Evolutionary conservation across 2,888 invertebrate genomes (phyloP).

Genomic region (Cabera pusaria): DNA sequence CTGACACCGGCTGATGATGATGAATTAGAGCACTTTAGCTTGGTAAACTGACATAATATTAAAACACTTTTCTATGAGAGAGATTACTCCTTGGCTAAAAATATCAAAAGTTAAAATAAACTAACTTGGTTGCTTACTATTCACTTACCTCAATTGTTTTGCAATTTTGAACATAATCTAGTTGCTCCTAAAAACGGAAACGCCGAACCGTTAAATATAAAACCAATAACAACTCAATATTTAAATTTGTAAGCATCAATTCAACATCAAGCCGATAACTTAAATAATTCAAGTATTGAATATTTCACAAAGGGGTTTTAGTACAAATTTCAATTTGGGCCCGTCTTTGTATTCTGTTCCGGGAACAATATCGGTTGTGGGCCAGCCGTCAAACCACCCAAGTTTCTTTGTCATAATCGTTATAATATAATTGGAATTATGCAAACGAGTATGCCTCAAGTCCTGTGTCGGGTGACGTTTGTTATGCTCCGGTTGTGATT

Average conservation of each 20-base stretch:
- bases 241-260: slow-evolving; percentile 8
- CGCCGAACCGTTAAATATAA: no score
- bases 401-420: slow-evolving; percentile 51
- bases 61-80: no score
- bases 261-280: slow-evolving; percentile 21
- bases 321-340: slow-evolving; percentile 40
- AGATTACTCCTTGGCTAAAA: no score
- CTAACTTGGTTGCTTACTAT: no score
- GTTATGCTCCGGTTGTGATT: slow-evolving; percentile 25
- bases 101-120: no score
- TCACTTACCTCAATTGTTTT: no score
- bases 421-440: slow-evolving; percentile 71
- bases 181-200: no score
- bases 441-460: slow-evolving; percentile 50
- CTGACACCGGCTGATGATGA: no score
- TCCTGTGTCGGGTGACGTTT: slow-evolving; percentile 45
- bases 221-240: slow-evolving; percentile 7
- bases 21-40: no score
- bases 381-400: slow-evolving; percentile 37
- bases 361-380: slow-evolving; percentile 53
- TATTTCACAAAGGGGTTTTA: slow-evolving; percentile 34
- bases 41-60: no score
- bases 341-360: slow-evolving; percentile 35
- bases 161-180: no score
- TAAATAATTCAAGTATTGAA: slow-evolving; percentile 32